These are phyloP conservation scores for Brachionus paranguensis DNA, from an alignment of 1,140 invertebrate genomes.

Conservation along the genomic window DNA sequence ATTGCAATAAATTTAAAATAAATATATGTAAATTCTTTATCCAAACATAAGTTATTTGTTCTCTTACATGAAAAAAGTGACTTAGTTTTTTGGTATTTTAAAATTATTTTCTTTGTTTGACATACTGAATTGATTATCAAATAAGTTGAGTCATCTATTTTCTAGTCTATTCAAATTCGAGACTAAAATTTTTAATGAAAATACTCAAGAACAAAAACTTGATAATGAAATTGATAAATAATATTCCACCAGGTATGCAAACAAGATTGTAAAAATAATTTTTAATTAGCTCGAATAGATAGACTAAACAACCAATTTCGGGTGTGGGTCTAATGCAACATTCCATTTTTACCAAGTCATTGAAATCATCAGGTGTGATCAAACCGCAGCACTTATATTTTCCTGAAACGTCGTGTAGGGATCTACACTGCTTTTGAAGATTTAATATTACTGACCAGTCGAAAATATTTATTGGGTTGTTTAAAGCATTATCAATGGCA, in stretches of 20 bases:
- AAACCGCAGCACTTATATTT: not conserved
- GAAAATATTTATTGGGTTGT: not conserved
- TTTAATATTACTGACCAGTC: not conserved
- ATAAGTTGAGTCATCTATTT: no score
- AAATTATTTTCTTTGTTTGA: no score
- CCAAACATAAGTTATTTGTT: no score
- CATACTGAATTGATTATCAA: no score
- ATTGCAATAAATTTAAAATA: no score
- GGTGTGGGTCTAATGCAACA: not conserved
- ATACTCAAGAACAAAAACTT: not conserved
- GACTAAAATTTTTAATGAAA: not conserved
- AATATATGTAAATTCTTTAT: no score
- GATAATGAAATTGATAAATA: not conserved
- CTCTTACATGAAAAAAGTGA: no score
- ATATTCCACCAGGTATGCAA: not conserved
- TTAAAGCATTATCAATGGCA: not conserved
- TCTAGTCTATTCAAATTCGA: not conserved
- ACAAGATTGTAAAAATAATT: not conserved
- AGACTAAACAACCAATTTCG: not conserved
- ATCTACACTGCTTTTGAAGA: conserved; percentile 1
- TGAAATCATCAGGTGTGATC: not conserved
- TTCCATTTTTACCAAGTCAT: not conserved
- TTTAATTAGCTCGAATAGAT: not conserved
- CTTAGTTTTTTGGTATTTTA: no score
- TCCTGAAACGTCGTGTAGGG: not conserved